These are phyloP conservation scores for Cyprinodon brontotheroides DNA, from an alignment of 2,113 vertebrate species.

Conservation along the genomic window DNA sequence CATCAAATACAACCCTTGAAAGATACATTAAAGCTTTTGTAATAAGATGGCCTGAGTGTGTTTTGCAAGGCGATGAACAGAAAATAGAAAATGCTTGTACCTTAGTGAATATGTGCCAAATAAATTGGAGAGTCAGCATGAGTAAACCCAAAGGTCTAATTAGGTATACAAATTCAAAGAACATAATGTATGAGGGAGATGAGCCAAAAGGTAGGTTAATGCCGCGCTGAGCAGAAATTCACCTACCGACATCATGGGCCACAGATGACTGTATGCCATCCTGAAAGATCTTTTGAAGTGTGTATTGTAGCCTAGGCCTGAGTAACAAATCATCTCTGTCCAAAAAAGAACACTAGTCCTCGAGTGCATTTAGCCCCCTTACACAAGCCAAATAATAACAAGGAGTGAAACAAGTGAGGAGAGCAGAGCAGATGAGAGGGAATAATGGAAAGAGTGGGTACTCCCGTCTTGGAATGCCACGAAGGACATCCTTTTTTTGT, in stretches of 20 bases:
- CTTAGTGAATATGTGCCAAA: conserved; percentile 36
- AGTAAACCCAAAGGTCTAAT: conserved; percentile 68
- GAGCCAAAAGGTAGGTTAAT: conserved; percentile 60
- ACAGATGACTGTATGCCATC: conserved; percentile 37
- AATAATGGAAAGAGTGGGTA: conserved; percentile 65
- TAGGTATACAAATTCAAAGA: conserved; percentile 74
- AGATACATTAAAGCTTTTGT: neutral
- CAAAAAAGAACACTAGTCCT: conserved; percentile 24
- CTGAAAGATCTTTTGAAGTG: conserved; percentile 75
- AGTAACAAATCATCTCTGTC: conserved; percentile 68
- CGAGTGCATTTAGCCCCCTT: conserved; percentile 32
- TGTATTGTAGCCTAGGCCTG: conserved; percentile 59
- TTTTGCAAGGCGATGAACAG: neutral
- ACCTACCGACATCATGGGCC: conserved; percentile 61
- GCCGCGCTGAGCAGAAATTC: conserved; percentile 58
- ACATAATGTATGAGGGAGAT: conserved; percentile 76
- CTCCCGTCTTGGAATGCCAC: conserved; percentile 46
- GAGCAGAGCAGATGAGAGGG: conserved; percentile 63
- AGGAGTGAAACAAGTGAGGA: conserved; percentile 60
- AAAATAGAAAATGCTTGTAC: conserved; percentile 32
- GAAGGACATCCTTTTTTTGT: conserved; percentile 55
- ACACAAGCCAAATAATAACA: conserved; percentile 31
- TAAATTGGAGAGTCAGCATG: conserved; percentile 62
- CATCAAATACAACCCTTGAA: neutral
- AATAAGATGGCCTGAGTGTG: neutral